Conservation (phyloP, 2,113 vertebrate genomes). For the Bambusicola thoracicus region DNA sequence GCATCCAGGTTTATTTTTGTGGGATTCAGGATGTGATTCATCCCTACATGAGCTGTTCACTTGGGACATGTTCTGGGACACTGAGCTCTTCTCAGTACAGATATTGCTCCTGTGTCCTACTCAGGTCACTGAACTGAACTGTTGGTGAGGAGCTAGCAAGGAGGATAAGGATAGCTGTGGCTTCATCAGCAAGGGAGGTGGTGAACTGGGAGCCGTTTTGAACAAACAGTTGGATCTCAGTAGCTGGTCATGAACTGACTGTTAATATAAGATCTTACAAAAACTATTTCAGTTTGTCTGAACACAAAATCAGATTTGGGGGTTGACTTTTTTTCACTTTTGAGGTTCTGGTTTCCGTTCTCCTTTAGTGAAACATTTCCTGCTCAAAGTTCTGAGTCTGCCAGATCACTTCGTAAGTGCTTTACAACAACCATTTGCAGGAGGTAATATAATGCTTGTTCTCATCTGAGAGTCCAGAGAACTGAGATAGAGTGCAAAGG, state of each 20-base stretch:
- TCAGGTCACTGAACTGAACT: neutral
- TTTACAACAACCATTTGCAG: neutral
- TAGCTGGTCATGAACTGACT: neutral
- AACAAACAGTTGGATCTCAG: neutral
- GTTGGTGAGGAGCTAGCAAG: neutral
- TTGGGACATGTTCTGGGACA: neutral
- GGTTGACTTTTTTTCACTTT: neutral
- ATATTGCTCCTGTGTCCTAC: neutral
- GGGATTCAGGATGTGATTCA: neutral
- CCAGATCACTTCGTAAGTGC: neutral
- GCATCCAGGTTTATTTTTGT: neutral
- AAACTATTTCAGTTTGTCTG: neutral
- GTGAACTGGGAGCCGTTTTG: neutral
- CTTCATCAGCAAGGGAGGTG: neutral
- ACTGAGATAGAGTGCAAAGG: neutral
- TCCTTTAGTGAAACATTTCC: neutral
- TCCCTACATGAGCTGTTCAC: neutral
- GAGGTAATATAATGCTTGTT: neutral
- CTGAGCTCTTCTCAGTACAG: neutral
- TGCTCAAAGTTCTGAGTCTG: fast-evolving
- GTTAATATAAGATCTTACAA: conserved; percentile 35
- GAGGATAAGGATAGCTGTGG: neutral
- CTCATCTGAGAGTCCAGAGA: neutral
- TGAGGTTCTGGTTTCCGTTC: neutral
- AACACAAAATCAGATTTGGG: neutral